Evolutionary conservation across 92 coral and sea anemone genomes (phyloP).

Genomic region (Montipora capitata): DNA sequence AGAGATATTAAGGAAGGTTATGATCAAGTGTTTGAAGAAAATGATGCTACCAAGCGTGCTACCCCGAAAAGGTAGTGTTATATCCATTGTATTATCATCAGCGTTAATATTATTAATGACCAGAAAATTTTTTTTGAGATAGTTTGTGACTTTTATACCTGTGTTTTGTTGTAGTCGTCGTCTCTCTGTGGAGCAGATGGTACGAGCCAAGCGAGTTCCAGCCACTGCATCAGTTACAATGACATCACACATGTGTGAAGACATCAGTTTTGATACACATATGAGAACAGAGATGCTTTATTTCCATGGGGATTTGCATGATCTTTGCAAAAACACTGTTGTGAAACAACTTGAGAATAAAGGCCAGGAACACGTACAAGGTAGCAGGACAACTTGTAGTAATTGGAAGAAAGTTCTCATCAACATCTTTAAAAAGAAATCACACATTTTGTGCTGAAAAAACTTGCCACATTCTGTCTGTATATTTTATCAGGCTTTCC

Average conservation of each 20-base stretch:
- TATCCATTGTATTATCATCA: neutral
- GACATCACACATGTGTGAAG: slow-evolving; percentile 88
- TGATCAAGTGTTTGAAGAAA: slow-evolving; percentile 61
- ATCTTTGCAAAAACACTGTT: slow-evolving; percentile 21
- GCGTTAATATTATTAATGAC: neutral
- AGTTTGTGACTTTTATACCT: too few relatives aligned
- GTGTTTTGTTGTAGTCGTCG: slow-evolving; percentile 72
- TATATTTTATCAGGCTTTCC: too few relatives aligned
- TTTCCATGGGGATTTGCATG: slow-evolving; percentile 68
- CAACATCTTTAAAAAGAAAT: too few relatives aligned
- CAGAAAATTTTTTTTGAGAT: too few relatives aligned
- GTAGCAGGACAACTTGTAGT: neutral
- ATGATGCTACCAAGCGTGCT: slow-evolving; percentile 49
- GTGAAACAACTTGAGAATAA: neutral
- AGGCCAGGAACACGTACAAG: slow-evolving; percentile 38
- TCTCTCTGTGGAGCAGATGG: slow-evolving; percentile 89
- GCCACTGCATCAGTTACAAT: slow-evolving; percentile 94
- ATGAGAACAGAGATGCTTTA: slow-evolving; percentile 93
- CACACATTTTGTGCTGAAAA: too few relatives aligned
- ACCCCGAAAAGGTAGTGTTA: slow-evolving; percentile 78
- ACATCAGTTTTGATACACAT: slow-evolving; percentile 85
- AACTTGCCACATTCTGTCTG: too few relatives aligned
- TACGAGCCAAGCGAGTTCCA: slow-evolving; percentile 94
- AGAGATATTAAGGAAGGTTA: slow-evolving; percentile 78
- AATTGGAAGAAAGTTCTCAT: too few relatives aligned